These are phyloP conservation scores for Matsumyia berberina DNA, from an alignment of 2,888 invertebrate species.

Conservation along the genomic window DNA sequence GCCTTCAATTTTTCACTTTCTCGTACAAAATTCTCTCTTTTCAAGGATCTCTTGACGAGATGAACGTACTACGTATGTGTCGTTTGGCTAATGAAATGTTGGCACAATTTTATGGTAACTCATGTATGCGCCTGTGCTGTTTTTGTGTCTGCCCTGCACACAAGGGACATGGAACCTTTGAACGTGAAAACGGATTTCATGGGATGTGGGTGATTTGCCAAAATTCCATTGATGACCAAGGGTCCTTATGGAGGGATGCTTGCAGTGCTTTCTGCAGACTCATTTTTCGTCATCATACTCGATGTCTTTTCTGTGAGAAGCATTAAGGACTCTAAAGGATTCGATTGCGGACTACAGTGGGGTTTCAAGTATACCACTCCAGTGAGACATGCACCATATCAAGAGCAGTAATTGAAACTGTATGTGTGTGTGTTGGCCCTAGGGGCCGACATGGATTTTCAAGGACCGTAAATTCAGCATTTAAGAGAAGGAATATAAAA, in stretches of 20 bases:
- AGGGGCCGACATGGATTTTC: background rate
- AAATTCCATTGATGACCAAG: background rate
- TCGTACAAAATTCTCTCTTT: background rate
- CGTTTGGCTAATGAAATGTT: too few species aligned
- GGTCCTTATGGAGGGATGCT: background rate
- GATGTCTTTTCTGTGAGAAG: background rate
- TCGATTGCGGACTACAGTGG: background rate
- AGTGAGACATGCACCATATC: background rate
- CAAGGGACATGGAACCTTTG: background rate
- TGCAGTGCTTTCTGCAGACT: background rate
- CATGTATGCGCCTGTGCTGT: background rate
- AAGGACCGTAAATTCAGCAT: constrained; percentile 6
- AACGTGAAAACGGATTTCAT: too few species aligned
- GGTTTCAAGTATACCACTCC: background rate
- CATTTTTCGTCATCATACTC: background rate
- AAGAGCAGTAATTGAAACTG: background rate
- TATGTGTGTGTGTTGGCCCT: too few species aligned
- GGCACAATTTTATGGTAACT: constrained; percentile 1
- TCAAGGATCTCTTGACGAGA: background rate
- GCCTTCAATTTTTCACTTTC: background rate
- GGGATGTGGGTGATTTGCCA: background rate
- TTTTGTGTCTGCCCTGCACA: too few species aligned
- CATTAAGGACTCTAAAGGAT: background rate
- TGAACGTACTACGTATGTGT: too few species aligned
- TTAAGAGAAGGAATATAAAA: background rate